Conservation (phyloP, 2,113 vertebrate species). For the Camelus bactrianus region DNA sequence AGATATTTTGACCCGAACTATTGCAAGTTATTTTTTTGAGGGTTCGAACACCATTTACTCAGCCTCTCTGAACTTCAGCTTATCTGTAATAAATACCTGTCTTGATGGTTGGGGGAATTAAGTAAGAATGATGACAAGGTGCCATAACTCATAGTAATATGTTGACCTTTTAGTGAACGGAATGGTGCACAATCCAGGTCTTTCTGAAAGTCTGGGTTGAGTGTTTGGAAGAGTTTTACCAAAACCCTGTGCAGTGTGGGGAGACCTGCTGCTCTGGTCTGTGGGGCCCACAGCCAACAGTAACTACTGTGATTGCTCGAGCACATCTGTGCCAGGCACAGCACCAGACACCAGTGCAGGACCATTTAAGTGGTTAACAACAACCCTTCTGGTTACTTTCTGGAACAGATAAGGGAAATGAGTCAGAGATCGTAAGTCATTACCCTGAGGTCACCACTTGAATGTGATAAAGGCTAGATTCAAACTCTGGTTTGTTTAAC, state of each 20-base stretch:
- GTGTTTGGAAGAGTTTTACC: background rate
- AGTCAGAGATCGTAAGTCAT: background rate
- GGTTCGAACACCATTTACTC: background rate
- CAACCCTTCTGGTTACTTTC: background rate
- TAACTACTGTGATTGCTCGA: background rate
- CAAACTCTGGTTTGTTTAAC: background rate
- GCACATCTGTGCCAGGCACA: background rate
- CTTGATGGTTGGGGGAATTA: background rate
- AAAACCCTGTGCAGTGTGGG: background rate
- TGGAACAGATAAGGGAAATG: background rate
- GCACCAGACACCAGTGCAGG: background rate
- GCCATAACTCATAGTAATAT: background rate
- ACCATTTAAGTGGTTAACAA: background rate
- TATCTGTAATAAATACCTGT: background rate
- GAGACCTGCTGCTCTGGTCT: background rate
- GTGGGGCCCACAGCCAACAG: fast-evolving
- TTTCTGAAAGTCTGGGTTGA: background rate
- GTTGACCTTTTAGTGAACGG: background rate
- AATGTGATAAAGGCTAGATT: background rate
- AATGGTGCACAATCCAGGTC: background rate
- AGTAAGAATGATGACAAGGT: background rate
- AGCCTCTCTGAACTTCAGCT: background rate
- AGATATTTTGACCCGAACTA: background rate
- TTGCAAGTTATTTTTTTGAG: background rate
- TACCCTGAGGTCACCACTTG: background rate